Base-by-base conservation (phyloP, 1,140 invertebrate species). In the Tenebrio molitor region DNA sequence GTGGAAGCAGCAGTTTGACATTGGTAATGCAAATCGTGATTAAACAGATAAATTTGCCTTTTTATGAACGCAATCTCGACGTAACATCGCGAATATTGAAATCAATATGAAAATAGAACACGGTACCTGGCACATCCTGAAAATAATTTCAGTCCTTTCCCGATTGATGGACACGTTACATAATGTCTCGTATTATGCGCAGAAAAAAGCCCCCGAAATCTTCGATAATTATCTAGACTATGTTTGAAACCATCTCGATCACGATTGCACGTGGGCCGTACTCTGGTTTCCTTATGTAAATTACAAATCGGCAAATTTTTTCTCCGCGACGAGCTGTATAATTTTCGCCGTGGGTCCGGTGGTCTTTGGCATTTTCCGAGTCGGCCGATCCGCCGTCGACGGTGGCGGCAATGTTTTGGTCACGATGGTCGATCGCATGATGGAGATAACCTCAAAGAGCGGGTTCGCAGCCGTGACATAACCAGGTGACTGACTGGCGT, bases 21-120 rank as follows among this genome's bases (percentile, higher is more conserved):
- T n/a, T n/a, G n/a, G 3, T 29, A 29, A 29, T 29, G 8, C 8
- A 8, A 29, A 29, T 29, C 25, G 25, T 29, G 25, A 29, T 29
- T 29, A 29, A 29, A 8, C 25, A 39, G 3, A 39, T 12, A 39
- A 39, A 39, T 7, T 5, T 39, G 2, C 7, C 2, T 5, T 39
- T 39, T 39, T 39, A 39, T 39, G 36, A 39, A 12, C 4, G 12
- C 12, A 3, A 39, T 39, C 36, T 39, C n/a, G 12, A 5, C 4
- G 36, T 36, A 12, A 2, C 21, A 62, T 29, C 25, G 63, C 39
- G 15, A 46, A 44, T 67, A 67, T 67, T 23, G 39, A n/a, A 67
- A 67, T 67, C 64, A 42, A 67, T 67, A 67, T 44, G 39, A 67
- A 67, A 42, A 67, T 46, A 12, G 64, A 67, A 44, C 64, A 44